These are phyloP conservation scores for Xyliphius kryptos DNA, from an alignment of 2,113 vertebrate genomes.

Conservation along the genomic window DNA sequence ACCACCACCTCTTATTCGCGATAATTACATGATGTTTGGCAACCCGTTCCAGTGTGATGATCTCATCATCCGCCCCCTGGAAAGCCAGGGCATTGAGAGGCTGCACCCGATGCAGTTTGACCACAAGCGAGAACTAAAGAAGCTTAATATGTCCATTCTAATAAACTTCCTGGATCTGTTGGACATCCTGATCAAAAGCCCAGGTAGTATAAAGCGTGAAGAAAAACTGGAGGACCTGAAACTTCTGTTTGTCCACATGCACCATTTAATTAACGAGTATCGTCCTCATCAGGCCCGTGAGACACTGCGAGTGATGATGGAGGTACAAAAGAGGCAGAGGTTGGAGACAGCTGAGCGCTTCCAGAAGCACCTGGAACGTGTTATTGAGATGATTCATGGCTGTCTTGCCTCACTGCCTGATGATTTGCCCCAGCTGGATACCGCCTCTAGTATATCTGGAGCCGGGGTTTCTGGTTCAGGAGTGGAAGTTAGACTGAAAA, in stretches of 20 bases:
- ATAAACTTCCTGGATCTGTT: conserved; percentile 94
- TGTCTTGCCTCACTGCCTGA: conserved; percentile 88
- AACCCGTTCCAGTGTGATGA: conserved; percentile 98
- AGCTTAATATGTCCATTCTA: conserved; percentile 96
- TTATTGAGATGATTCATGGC: conserved; percentile 93
- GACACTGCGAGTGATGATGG: conserved; percentile 96
- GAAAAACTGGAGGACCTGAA: conserved; percentile 97
- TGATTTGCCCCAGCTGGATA: conserved; percentile 82
- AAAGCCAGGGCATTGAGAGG: conserved; percentile 92
- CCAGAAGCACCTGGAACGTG: conserved; percentile 92
- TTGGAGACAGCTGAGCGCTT: conserved; percentile 92
- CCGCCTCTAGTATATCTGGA: conserved; percentile 32
- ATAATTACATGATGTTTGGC: conserved; percentile 98
- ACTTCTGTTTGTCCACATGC: conserved; percentile 93
- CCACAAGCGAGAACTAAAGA: conserved; percentile 93
- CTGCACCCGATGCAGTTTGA: conserved; percentile 94
- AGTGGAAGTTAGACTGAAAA: conserved; percentile 67
- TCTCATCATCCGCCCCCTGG: conserved; percentile 92
- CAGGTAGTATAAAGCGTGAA: conserved; percentile 89
- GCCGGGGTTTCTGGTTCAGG: conserved; percentile 35
- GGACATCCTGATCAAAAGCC: conserved; percentile 94
- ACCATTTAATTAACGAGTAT: conserved; percentile 97
- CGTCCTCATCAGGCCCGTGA: conserved; percentile 94
- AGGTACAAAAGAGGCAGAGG: conserved; percentile 94
- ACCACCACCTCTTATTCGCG: conserved; percentile 86